These are phyloP conservation scores for Pristionchus japonicus DNA, from an alignment of 2,888 invertebrate species.

Conservation along the genomic window DNA sequence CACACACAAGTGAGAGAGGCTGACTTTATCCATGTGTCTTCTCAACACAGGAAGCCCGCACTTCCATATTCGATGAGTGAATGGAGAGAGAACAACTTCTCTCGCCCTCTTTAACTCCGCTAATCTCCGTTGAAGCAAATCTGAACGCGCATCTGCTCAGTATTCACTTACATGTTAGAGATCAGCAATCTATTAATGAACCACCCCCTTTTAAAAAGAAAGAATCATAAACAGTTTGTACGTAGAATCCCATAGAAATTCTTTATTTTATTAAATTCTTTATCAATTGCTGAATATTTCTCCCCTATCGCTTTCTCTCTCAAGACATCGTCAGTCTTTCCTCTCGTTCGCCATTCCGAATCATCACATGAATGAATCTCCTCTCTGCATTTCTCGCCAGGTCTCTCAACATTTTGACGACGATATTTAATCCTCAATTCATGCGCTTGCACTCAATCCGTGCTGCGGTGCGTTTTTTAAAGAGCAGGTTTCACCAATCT, in stretches of 20 bases:
- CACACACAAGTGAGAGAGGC: neutral
- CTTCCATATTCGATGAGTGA: constrained; percentile 1
- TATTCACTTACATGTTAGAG: too few relatives aligned
- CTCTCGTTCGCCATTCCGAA: constrained; percentile 10
- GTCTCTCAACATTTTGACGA: neutral
- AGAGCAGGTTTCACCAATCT: neutral
- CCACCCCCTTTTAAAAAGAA: too few relatives aligned
- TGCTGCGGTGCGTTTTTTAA: neutral
- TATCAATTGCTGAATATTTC: constrained; percentile 8
- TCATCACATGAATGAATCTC: neutral
- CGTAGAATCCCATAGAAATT: too few relatives aligned
- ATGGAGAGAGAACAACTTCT: neutral
- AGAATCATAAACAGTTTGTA: too few relatives aligned
- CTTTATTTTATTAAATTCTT: too few relatives aligned
- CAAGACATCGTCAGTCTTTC: neutral
- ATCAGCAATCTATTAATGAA: too few relatives aligned
- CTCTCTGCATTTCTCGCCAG: neutral
- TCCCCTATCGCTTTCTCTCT: neutral
- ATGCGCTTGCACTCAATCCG: neutral
- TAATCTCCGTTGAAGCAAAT: too few relatives aligned
- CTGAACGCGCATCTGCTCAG: too few relatives aligned
- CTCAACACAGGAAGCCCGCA: neutral
- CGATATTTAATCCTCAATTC: neutral
- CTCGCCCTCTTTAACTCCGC: neutral
- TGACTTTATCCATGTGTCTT: neutral